Base-by-base conservation (phyloP, 2,888 invertebrate genomes). In the Macaria notata region DNA sequence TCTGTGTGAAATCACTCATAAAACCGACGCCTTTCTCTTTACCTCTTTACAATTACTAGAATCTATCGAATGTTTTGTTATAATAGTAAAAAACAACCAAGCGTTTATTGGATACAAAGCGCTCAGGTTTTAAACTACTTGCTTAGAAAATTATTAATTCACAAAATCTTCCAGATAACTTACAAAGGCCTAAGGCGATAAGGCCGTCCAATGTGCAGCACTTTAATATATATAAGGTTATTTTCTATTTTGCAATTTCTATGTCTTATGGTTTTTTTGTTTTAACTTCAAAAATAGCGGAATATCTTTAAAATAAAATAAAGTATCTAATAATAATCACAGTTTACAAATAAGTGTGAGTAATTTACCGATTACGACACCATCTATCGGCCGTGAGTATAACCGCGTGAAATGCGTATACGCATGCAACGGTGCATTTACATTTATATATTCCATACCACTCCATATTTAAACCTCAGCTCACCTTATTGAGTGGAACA, bases 381-480 rank as follows among this genome's bases (percentile, higher is more conserved):
- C 52, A 54, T 51, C 49, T 43, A 52, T 52, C 6, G 9, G 38
- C 50, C 36, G 36, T 38, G 53, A 56, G 59, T 50, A 50, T 59
- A 56, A 53, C 44, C 46, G 57, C 55, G 44, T 57, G 47, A 56
- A 64, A 57, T 59, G 56, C 53, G 54, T 44, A 47, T 33, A 39
- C 39, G 59, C 63, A 50, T 55, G 62, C 54, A 65, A 62, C 59
- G 54, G 54, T 62, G 59, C 49, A 63, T 52, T 50, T 56, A 41
- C 65, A 66, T 67, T 54, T 51, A 67, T 71, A 38, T 57, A 68
- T 63, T 54, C 56, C 58, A 64, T 71, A 59, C 62, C 62, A 64
- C 66, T 66, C 65, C 71, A 61, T 68, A 63, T 66, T 58, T 44
- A 55, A 50, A 36, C 46, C 36, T 4, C 36, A 38, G 33, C 39